A percentile compares a stretch with the other conserved stretches of the same genome.
These are phyloP conservation scores for Nephrocerus scutellatus DNA, from an alignment of 2,888 invertebrate species.

Conservation along the genomic window DNA sequence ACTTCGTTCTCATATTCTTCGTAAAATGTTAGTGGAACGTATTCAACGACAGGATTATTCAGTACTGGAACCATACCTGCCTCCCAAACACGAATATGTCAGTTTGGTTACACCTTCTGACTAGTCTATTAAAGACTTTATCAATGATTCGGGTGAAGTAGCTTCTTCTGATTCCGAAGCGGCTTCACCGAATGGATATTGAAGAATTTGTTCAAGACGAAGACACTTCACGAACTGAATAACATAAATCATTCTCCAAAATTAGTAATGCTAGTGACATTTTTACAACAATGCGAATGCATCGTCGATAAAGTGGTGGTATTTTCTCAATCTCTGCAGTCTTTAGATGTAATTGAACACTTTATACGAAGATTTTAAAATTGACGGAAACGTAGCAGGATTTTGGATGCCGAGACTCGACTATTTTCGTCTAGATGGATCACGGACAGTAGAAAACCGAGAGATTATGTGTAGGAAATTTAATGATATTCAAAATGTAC, in stretches of 20 bases:
- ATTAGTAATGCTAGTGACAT: slow-evolving; percentile 62
- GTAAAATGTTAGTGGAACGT: slow-evolving; percentile 87
- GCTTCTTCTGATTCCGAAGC: too few relatives aligned
- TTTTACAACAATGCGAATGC: slow-evolving; percentile 79
- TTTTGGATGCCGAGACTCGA: slow-evolving; percentile 71
- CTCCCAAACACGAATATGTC: slow-evolving; percentile 95
- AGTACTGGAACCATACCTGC: slow-evolving; percentile 86
- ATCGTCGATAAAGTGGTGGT: slow-evolving; percentile 92
- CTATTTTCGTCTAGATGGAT: slow-evolving; percentile 85
- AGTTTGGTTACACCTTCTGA: too few relatives aligned
- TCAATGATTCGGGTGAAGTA: too few relatives aligned
- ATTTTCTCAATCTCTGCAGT: slow-evolving; percentile 88
- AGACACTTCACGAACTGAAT: too few relatives aligned
- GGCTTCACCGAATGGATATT: too few relatives aligned
- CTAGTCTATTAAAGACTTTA: too few relatives aligned
- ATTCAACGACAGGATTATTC: slow-evolving; percentile 90
- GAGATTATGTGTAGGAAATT: slow-evolving; percentile 76
- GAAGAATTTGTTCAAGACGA: too few relatives aligned
- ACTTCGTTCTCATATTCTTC: slow-evolving; percentile 86
- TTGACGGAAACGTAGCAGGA: slow-evolving; percentile 43
- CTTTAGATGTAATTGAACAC: slow-evolving; percentile 82
- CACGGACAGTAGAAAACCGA: slow-evolving; percentile 72
- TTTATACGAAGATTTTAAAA: slow-evolving; percentile 53
- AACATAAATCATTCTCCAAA: slow-evolving; percentile 49
- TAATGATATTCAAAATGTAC: slow-evolving; percentile 69